Base-by-base conservation (phyloP, 2,797 vertebrate species). In the Staurois parvus region DNA sequence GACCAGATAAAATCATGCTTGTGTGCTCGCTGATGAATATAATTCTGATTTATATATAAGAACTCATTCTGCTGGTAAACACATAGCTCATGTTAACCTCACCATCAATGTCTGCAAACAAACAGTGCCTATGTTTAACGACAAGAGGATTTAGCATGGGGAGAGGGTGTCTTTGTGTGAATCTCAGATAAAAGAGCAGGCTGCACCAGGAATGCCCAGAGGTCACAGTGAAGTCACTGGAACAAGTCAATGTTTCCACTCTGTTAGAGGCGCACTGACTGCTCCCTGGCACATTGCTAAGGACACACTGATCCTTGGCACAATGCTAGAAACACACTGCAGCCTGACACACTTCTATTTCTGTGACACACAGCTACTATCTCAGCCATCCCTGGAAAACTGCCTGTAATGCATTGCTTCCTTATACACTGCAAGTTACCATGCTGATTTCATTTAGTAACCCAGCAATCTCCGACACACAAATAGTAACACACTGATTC, bases 181-280 rank as follows among this genome's bases (percentile, higher is more conserved):
- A 40, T 26, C 67, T 75, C 29, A 59, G 62, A 80, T 75, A 80
- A 85, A 79, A 80, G 84, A 85, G 40, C 70, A 80, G 76, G 59
- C 77, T 73, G 84, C 68, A 72, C 42, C 34, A 76, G 73, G 73
- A 84, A 84, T 84, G 83, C 62, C 76, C 84, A 75, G 77, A 80
- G 84, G 84, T 80, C 84, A 85, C 56, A 85, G 40, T 30, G 62
- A 68, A 85, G 84, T 85, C 84, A 80, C 77, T 80, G 78, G 42
- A 59, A 73, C 70, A 74, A 85, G 84, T 75, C 84, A 80, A 80
- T 80, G 84, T 85, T 85, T 85, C 84, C 84, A 79, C 84, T 85
- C 76, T 85, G 76, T 62, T 84, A 84, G 76, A 84, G 75, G 75
- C 67, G 32, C 75, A 34, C 64, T 76, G 37, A 72, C 48, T 73